phyloP scores from a whole-genome alignment of 2,797 vertebrate genomes.

The Benthosema pterotum region DNA sequence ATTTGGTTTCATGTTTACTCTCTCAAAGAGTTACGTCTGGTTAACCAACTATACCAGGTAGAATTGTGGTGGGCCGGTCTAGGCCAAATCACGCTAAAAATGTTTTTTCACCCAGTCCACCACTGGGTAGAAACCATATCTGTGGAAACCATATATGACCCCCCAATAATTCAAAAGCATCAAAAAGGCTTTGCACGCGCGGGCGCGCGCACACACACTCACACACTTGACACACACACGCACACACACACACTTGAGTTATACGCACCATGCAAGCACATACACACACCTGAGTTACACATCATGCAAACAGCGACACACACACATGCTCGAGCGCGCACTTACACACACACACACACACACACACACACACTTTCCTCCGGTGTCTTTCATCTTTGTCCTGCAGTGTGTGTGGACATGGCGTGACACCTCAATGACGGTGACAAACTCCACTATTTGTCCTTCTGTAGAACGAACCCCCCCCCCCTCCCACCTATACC shows the following conservation, averaged over 20 bases:
- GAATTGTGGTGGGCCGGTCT: too few relatives aligned
- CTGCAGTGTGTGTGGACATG: slow-evolving; percentile 64
- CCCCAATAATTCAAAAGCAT: too few relatives aligned
- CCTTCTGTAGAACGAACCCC: slow-evolving; percentile 54
- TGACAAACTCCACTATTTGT: slow-evolving; percentile 71
- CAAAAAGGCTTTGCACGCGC: too few relatives aligned
- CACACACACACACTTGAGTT: background rate
- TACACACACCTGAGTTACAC: slow-evolving; percentile 10
- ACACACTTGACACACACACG: background rate
- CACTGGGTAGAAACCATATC: too few relatives aligned
- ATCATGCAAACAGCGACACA: background rate
- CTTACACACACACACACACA: background rate
- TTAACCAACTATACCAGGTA: too few relatives aligned
- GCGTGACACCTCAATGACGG: slow-evolving; percentile 67
- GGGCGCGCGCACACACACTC: background rate
- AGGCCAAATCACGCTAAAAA: too few relatives aligned
- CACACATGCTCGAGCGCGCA: too few relatives aligned
- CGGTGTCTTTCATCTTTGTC: slow-evolving; percentile 72
- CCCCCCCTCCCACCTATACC: slow-evolving; percentile 58
- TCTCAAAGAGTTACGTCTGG: too few relatives aligned
- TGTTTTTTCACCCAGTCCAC: too few relatives aligned
- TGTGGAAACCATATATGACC: too few relatives aligned
- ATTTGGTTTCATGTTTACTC: too few relatives aligned
- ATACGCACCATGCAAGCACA: slow-evolving; percentile 36
- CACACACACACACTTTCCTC: background rate